Evolutionary conservation across 2,888 invertebrate genomes (phyloP).

Genomic region (Sinelater perroti): DNA sequence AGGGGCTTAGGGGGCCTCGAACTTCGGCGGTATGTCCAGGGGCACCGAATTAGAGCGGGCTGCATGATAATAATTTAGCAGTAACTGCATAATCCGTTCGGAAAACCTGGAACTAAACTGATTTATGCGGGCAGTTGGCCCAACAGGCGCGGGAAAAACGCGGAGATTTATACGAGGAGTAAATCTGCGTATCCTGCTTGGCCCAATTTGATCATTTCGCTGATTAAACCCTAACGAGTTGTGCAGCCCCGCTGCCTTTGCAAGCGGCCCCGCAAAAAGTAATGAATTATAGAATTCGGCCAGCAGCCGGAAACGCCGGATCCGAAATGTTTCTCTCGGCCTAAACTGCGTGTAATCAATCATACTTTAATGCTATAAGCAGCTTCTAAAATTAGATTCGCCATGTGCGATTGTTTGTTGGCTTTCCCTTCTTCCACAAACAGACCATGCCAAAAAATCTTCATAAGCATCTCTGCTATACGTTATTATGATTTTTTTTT

Average conservation of each 20-base stretch:
- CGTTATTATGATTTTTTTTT: too few species aligned
- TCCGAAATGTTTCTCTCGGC: background rate
- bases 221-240: conserved; percentile 32
- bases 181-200: conserved; percentile 32
- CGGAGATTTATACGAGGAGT: conserved; percentile 27
- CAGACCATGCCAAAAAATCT: background rate
- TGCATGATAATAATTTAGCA: conserved; percentile 34
- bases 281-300: conserved; percentile 18
- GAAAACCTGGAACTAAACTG: conserved; percentile 29
- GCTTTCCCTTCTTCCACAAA: background rate
- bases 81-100: conserved; percentile 34
- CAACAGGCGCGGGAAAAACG: conserved; percentile 24
- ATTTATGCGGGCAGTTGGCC: conserved; percentile 32
- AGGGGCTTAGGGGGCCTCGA: conserved; percentile 18
- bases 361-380: conserved; percentile 15
- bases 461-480: too few species aligned
- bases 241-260: conserved; percentile 18
- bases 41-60: conserved; percentile 30
- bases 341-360: conserved; percentile 16
- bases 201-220: conserved; percentile 31
- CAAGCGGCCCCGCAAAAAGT: conserved; percentile 15
- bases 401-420: conserved; percentile 3
- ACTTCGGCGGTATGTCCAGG: conserved; percentile 30
- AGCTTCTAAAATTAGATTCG: conserved; percentile 20
- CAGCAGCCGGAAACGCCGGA: background rate